Evolutionary conservation across 2,888 invertebrate species (phyloP).

Genomic region (Cerastis rubricosa): DNA sequence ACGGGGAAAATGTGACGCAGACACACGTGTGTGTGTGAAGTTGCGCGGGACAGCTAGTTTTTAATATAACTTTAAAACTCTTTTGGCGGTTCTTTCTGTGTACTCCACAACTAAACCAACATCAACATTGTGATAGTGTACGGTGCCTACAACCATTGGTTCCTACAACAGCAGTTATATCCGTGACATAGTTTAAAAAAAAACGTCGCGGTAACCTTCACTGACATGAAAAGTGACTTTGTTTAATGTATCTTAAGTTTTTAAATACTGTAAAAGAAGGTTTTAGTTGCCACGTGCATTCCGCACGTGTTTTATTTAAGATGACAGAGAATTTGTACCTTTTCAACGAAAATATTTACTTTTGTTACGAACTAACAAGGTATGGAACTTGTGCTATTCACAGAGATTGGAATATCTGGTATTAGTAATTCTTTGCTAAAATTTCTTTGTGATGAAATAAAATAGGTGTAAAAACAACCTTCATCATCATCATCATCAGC

Average conservation of each 20-base stretch:
- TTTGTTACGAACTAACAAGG: not conserved
- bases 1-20: too few species aligned
- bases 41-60: too few species aligned
- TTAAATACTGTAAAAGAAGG: slow-evolving; percentile 26
- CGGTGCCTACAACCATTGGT: too few species aligned
- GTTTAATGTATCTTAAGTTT: not conserved
- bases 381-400: slow-evolving; percentile 7
- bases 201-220: too few species aligned
- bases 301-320: slow-evolving; percentile 29
- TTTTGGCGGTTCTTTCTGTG: too few species aligned
- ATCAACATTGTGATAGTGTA: too few species aligned
- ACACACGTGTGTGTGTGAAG: too few species aligned
- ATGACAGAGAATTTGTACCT: slow-evolving; percentile 18
- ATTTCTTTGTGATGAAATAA: not conserved
- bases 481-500: too few species aligned
- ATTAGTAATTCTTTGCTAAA: not conserved
- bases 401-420: not conserved
- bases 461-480: not conserved
- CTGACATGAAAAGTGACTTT: not conserved
- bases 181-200: not conserved
- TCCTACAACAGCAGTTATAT: too few species aligned
- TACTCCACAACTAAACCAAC: too few species aligned
- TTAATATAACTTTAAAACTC: too few species aligned
- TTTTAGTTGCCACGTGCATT: slow-evolving; percentile 31
- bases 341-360: slow-evolving; percentile 30